phyloP scores from a whole-genome alignment of 2,113 vertebrate species.

The Alaudala cheleensis region DNA sequence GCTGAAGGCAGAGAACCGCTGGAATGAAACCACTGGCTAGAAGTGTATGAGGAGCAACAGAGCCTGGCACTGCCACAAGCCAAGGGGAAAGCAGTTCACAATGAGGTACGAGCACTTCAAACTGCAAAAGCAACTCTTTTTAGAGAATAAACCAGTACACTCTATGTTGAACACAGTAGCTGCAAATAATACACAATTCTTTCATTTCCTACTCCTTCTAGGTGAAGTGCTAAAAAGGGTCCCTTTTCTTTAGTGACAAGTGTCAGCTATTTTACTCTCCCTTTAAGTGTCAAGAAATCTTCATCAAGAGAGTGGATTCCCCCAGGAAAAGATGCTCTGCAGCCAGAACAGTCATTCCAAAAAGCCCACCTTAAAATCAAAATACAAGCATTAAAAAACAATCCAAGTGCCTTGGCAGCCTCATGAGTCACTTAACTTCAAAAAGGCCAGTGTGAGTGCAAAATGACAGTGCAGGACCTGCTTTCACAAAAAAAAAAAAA shows the following conservation, averaged over 20 bases:
- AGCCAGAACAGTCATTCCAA: background rate
- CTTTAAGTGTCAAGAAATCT: background rate
- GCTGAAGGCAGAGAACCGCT: background rate
- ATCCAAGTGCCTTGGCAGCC: background rate
- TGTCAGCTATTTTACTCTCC: background rate
- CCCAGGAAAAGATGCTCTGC: background rate
- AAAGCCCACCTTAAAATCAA: background rate
- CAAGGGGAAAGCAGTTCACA: background rate
- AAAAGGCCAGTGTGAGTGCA: background rate
- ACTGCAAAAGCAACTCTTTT: background rate
- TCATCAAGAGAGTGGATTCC: background rate
- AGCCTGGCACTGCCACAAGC: background rate
- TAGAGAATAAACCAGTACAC: background rate
- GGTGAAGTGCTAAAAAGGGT: background rate
- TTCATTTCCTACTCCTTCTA: background rate
- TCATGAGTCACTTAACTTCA: background rate
- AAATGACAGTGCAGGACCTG: background rate
- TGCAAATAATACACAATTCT: background rate
- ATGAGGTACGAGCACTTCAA: background rate
- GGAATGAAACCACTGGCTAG: background rate
- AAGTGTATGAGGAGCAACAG: rapidly evolving
- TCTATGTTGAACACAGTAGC: background rate
- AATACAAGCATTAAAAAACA: background rate
- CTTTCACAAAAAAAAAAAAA: background rate
- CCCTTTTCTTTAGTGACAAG: background rate